Evolutionary conservation across 2,113 vertebrate species (phyloP).

Genomic region (Lota lota): DNA sequence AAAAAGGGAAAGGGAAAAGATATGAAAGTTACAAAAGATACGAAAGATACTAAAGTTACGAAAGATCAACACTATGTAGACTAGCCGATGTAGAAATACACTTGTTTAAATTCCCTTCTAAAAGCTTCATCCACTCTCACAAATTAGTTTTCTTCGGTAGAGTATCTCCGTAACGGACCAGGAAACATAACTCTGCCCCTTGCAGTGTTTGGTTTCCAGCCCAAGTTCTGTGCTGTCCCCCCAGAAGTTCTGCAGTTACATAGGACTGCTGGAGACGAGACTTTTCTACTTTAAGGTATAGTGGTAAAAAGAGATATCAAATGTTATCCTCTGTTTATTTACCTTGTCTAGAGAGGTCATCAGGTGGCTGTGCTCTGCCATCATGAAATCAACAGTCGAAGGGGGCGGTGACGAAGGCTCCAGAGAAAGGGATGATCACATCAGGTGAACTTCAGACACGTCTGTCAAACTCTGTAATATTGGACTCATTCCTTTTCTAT

Average conservation of each 20-base stretch:
- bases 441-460: constrained; percentile 47
- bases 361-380: constrained; percentile 80
- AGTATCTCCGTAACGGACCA: neutral
- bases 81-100: no score
- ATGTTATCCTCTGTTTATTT: neutral
- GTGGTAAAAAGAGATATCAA: neutral
- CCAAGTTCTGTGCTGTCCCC: no score
- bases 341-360: constrained; percentile 80
- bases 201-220: no score
- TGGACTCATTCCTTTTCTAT: neutral
- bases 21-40: no score
- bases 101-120: no score
- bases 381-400: constrained; percentile 61
- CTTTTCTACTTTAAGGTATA: no score
- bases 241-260: neutral
- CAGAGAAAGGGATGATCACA: constrained; percentile 55
- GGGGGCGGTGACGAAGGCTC: constrained; percentile 18
- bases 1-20: no score
- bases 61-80: no score
- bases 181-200: neutral
- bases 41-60: no score
- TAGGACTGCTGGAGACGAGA: neutral
- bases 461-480: neutral
- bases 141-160: no score
- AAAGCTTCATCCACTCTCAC: no score